phyloP scores from a whole-genome alignment of 2,888 invertebrate species.

The Neoitamus cyanurus region DNA sequence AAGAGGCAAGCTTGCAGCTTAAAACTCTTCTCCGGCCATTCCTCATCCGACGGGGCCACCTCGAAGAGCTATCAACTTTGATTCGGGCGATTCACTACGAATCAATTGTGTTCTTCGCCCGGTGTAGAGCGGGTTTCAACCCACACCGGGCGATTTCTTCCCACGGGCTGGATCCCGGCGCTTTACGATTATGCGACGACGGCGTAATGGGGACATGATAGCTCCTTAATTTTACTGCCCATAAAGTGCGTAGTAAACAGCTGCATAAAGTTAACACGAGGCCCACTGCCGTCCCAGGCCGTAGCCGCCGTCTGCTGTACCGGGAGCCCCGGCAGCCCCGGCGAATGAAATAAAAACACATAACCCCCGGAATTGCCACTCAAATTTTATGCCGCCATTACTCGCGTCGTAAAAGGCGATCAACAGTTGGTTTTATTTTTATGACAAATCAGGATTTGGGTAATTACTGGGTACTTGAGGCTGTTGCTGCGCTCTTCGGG shows the following conservation, averaged over 20 bases:
- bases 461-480: conserved; percentile 54
- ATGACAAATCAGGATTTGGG: conserved; percentile 57
- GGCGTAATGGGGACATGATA: conserved; percentile 50
- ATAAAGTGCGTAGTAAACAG: conserved; percentile 51
- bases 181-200: conserved; percentile 28
- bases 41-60: background rate
- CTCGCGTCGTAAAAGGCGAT: conserved; percentile 63
- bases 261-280: conserved; percentile 48
- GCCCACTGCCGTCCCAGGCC: conserved; percentile 22
- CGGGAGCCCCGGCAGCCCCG: conserved; percentile 22
- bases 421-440: conserved; percentile 62
- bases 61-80: background rate
- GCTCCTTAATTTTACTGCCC: conserved; percentile 54
- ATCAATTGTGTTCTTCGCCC: background rate
- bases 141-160: background rate
- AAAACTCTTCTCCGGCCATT: conserved; percentile 12
- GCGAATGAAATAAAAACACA: conserved; percentile 52
- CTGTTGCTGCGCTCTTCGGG: conserved; percentile 1
- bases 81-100: background rate
- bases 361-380: conserved; percentile 58
- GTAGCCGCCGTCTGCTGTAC: background rate
- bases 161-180: background rate
- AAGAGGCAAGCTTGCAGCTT: conserved; percentile 31
- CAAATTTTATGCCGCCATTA: conserved; percentile 66
- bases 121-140: background rate